Evolutionary conservation across 2,888 invertebrate species (phyloP), one percentile per base, ranked within the genome.

Genomic region (Ischnus inquisitorius): DNA sequence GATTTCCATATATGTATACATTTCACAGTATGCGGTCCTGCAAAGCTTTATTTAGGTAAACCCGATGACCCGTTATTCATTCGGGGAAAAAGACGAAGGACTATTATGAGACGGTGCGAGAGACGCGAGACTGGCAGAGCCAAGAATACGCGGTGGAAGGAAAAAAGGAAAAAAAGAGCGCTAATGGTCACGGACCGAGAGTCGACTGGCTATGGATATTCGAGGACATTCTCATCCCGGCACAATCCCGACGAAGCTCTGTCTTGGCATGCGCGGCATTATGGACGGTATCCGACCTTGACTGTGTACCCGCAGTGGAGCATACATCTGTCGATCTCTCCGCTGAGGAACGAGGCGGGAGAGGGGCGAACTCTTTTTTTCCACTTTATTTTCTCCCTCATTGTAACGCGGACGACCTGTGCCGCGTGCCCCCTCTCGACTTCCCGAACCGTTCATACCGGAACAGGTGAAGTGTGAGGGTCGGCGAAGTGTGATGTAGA

Each of bases 1-100:
- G 25, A 57, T 54, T 25, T 14, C 28, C 39, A n/a, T 25, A 12
- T 16, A 54, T 60, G 0, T 69, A 41, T 12, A 65, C n/a, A 28
- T 14, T 46, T 74, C 57, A 39, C 48, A 14, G 8, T 48, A 64
- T 68, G 39, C 25, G 22, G 54, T 34, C 34, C 34, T 60, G 72
- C 22, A 46, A 77, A 77, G 68, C 46, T 79, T 75, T 81, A 79
- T 84, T 82, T 79, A 79, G 75, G 81, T 78, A 79, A 84, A 79
- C 60, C 60, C 81, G 81, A 79, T 81, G 84, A 81, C 69, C 78
- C 84, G 81, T 81, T 43, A 75, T 75, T 84, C 51, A 81, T 84
- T 64, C 43, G 54, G 68, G 43, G 43, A 22, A 60, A 67, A 75
- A 62, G 62, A 72, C 51, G 51, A 79, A 69, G 81, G 41, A 64